Evolutionary conservation across 2,888 invertebrate genomes (phyloP).

Genomic region (Ennomos fuscantarius): DNA sequence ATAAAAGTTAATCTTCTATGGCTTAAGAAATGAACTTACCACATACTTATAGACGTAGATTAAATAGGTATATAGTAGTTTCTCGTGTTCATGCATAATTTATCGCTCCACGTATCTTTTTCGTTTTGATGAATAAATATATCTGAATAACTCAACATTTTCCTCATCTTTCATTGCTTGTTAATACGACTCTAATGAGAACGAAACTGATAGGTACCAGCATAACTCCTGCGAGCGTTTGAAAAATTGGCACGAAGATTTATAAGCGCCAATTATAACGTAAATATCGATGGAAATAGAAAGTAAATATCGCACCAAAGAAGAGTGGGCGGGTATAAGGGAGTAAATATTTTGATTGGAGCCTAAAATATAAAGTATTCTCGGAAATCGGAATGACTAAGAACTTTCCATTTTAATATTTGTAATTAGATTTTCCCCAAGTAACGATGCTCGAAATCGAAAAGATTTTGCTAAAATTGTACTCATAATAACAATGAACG

Average conservation of each 20-base stretch:
- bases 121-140: too few species aligned
- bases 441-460: neutral
- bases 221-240: neutral
- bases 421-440: neutral
- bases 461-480: too few species aligned
- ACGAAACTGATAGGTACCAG: slow-evolving; percentile 8
- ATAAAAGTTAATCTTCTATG: too few species aligned
- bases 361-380: slow-evolving; percentile 24
- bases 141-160: neutral
- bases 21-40: too few species aligned
- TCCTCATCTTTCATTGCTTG: slow-evolving; percentile 7
- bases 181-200: slow-evolving; percentile 15
- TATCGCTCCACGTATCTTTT: too few species aligned
- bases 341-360: slow-evolving; percentile 27
- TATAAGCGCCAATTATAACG: slow-evolving; percentile 22
- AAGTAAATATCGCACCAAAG: slow-evolving; percentile 14
- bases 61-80: too few species aligned
- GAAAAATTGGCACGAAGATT: slow-evolving; percentile 6
- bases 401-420: slow-evolving; percentile 18
- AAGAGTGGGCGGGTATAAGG: slow-evolving; percentile 22
- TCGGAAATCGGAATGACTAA: slow-evolving; percentile 18
- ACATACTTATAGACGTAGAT: too few species aligned
- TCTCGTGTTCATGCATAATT: too few species aligned
- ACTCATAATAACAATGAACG: too few species aligned
- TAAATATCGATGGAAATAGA: slow-evolving; percentile 25